phyloP scores from a whole-genome alignment of 1,140 invertebrate species.

The Drosophila lini region DNA sequence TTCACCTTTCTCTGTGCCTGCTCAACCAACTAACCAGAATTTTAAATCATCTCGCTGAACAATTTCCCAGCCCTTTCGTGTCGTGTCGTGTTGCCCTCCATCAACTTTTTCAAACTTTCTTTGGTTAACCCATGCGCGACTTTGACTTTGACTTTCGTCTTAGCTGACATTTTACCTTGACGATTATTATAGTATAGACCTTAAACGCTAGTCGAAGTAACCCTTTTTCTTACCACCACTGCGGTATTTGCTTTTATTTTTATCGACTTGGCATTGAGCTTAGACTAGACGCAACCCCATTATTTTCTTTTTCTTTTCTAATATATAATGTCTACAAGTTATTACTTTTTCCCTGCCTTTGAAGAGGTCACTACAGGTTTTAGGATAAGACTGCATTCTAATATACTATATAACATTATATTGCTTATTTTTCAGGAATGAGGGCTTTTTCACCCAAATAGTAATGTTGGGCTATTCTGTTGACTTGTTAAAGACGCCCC shows the following conservation, averaged over 20 bases:
- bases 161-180: slow-evolving; percentile 20
- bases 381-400: neutral
- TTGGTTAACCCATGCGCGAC: slow-evolving; percentile 24
- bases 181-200: slow-evolving; percentile 6
- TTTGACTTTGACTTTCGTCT: slow-evolving; percentile 26
- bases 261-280: slow-evolving; percentile 57
- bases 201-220: neutral
- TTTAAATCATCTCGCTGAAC: slow-evolving; percentile 12
- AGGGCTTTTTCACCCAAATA: neutral
- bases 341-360: neutral
- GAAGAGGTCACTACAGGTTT: neutral
- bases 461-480: neutral
- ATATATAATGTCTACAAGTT: slow-evolving; percentile 6
- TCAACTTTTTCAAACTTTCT: slow-evolving; percentile 16
- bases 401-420: too few species aligned
- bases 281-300: slow-evolving; percentile 14
- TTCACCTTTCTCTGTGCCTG: neutral
- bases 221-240: slow-evolving; percentile 6
- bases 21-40: slow-evolving; percentile 15
- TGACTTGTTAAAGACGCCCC: neutral
- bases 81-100: slow-evolving; percentile 8
- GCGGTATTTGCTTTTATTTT: slow-evolving; percentile 35
- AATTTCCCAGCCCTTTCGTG: slow-evolving; percentile 5
- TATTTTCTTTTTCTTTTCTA: neutral
- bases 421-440: neutral